Conservation (phyloP, 2,797 vertebrate species). For the Tragopan temminckii region DNA sequence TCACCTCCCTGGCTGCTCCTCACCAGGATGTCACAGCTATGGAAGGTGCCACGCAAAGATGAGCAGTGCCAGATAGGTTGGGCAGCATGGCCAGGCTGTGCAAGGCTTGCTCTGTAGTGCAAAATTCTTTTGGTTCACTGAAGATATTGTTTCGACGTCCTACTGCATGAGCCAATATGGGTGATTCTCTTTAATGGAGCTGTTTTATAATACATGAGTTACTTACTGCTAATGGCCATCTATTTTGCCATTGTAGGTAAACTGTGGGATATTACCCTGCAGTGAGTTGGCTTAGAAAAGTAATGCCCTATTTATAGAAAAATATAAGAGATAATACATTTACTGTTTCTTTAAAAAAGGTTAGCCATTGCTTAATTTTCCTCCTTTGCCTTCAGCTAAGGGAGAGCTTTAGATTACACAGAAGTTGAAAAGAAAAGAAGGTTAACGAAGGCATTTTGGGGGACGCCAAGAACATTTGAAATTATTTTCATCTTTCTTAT, state of each 20-base stretch:
- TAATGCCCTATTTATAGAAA: constrained; percentile 38
- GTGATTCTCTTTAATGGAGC: not conserved
- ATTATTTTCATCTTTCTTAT: constrained; percentile 7
- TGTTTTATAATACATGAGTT: constrained; percentile 50
- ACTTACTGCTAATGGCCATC: constrained; percentile 47
- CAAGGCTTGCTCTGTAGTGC: not conserved
- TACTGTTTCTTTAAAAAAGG: not conserved
- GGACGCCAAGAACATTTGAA: not conserved
- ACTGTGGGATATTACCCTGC: not conserved
- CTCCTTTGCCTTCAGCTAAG: not conserved
- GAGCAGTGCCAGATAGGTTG: not conserved
- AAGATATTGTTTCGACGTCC: not conserved
- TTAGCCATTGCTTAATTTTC: not conserved
- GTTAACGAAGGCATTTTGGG: not conserved
- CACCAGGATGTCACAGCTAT: not conserved
- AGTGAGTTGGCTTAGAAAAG: constrained; percentile 20
- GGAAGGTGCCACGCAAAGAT: not conserved
- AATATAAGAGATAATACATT: not conserved
- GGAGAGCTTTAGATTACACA: constrained; percentile 8
- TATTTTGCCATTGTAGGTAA: constrained; percentile 46
- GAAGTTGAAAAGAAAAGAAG: not conserved
- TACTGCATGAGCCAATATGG: not conserved
- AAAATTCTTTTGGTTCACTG: constrained; percentile 18
- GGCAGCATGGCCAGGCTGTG: constrained; percentile 12
- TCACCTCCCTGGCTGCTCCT: not conserved